Base-by-base conservation (phyloP, 2,113 vertebrate genomes). In the Urocitellus parryii region DNA sequence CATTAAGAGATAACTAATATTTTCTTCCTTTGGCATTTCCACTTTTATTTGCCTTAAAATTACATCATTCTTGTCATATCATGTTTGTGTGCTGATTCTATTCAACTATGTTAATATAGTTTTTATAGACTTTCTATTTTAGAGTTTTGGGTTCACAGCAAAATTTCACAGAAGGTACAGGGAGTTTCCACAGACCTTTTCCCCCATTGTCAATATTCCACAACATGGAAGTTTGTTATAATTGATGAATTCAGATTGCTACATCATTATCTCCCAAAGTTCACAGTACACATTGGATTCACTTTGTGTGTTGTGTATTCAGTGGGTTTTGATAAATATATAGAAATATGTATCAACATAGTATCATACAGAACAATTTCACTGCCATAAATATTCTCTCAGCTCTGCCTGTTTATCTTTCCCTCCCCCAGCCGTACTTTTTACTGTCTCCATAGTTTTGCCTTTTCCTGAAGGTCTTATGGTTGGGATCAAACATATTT, bases 41-140 rank as follows among this genome's bases (percentile, higher is more conserved):
- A n/a, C 70, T 81, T 53, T 95, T 72, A 88, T 90, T 87, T 95
- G 68, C 79, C 34, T 74, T 91, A 93, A 88, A 94, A 67, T 85
- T 79, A 58, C 11, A 45, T 76, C 24, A 90, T 87, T 22, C 48
- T 67, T 67, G 9, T 14, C 14, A 8, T 80, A 11, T 34, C 13
- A 39, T 70, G 10, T 63, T 79, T 87, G 27, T 61, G 18, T 90
- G 51, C 45, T 88, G 20, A 8, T 32, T 61, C 8, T 72, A 45
- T 65, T 56, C 13, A 74, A 0, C 12, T 85, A 29, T 42, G 29
- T 68, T 39, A 65, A 29, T 53, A 48, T 61, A 29, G 61, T 68
- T 65, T n/a, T 91, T 76, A 76, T 68, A 53, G 39, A 48, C 2
- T 81, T 94, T 51, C 63, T n/a, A 25, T 34, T 88, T 83, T 58